Percentiles rank a stretch among this genome's conserved stretches.
Conservation (phyloP, 2,113 vertebrate genomes). For the Emydura subglobosa region DNA sequence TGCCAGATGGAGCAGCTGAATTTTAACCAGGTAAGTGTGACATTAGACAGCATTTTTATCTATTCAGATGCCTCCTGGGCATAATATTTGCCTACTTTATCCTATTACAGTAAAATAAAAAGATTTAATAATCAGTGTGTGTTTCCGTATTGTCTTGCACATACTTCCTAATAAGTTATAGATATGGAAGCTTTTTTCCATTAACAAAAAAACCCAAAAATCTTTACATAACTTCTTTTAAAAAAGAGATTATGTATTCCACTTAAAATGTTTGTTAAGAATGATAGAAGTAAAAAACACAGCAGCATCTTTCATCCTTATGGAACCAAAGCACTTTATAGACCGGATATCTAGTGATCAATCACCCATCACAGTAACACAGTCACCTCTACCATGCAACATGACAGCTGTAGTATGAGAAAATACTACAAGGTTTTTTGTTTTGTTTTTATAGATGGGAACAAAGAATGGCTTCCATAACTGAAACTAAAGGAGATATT, state of each 20-base stretch:
- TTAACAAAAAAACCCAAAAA: background rate
- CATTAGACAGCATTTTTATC: background rate
- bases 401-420: background rate
- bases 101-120: background rate
- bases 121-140: background rate
- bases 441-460: background rate
- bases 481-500: conserved; percentile 22
- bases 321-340: background rate
- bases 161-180: background rate
- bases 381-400: background rate
- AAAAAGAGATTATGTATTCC: accelerated
- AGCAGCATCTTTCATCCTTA: background rate
- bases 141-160: background rate
- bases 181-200: background rate
- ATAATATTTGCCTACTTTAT: background rate
- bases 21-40: conserved; percentile 29
- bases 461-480: background rate
- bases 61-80: background rate
- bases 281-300: background rate
- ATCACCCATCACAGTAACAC: too few species aligned
- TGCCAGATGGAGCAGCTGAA: conserved; percentile 50
- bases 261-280: background rate
- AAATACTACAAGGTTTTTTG: background rate
- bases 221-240: background rate
- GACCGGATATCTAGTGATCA: too few species aligned